Conservation (phyloP, 2,888 invertebrate genomes). For the Scaptomyza parva region DNA sequence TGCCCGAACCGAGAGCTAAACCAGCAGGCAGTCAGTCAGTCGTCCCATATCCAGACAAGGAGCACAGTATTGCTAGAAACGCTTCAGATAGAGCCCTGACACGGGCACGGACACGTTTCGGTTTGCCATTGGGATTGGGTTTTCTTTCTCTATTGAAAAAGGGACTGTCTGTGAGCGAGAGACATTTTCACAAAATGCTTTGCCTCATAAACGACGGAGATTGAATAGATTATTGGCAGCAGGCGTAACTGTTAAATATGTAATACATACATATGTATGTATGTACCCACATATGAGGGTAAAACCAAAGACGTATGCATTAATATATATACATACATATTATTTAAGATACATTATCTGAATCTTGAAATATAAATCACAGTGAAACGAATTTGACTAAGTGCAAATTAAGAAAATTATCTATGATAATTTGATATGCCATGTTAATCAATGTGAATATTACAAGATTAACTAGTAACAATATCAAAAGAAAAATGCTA, state of each 20-base stretch:
- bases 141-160: slow-evolving; percentile 33
- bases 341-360: slow-evolving; percentile 1
- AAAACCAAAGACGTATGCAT: too few species aligned
- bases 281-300: not conserved
- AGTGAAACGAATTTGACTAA: not conserved
- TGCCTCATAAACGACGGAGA: slow-evolving; percentile 49
- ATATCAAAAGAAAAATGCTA: not conserved
- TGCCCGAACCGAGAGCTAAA: slow-evolving; percentile 34
- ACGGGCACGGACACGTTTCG: slow-evolving; percentile 40
- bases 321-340: not conserved
- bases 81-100: not conserved
- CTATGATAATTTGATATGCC: not conserved
- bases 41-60: slow-evolving; percentile 14
- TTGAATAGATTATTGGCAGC: slow-evolving; percentile 51
- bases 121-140: slow-evolving; percentile 13
- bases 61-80: not conserved
- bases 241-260: slow-evolving; percentile 28
- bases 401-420: not conserved
- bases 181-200: slow-evolving; percentile 50
- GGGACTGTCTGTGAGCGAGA: slow-evolving; percentile 16
- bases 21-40: slow-evolving; percentile 62
- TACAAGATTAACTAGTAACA: not conserved
- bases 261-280: slow-evolving; percentile 16
- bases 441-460: not conserved
- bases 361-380: not conserved